A percentile compares a stretch with the other conserved stretches of the same genome.
Evolutionary conservation across 2,113 vertebrate species (phyloP).

Genomic region (Ascaphus truei): DNA sequence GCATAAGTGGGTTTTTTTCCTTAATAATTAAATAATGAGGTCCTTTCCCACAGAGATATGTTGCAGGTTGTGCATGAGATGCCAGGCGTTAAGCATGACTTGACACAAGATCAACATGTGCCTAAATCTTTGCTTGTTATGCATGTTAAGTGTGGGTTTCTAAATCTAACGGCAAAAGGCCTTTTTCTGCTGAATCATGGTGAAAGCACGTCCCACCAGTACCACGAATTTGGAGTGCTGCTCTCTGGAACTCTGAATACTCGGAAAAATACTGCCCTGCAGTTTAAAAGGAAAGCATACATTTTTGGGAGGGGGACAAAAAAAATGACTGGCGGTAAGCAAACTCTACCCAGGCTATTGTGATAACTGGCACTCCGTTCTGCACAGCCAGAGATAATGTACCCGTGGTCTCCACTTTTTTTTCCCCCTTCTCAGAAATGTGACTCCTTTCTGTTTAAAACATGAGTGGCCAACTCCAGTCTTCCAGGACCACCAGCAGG

Average conservation of each 20-base stretch:
- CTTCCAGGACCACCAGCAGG: not conserved
- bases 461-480: not conserved
- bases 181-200: slow-evolving; percentile 14
- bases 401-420: too few species aligned
- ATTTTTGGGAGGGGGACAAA: not conserved
- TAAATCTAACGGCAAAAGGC: not conserved
- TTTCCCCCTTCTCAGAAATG: too few species aligned
- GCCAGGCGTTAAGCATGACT: not conserved
- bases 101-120: not conserved
- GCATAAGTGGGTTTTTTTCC: not conserved
- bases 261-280: not conserved
- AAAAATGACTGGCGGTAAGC: too few species aligned
- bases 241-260: slow-evolving; percentile 3
- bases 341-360: too few species aligned
- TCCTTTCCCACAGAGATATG: not conserved
- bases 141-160: not conserved
- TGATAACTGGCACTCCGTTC: too few species aligned
- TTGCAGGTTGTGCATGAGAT: not conserved
- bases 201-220: not conserved
- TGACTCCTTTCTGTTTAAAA: not conserved
- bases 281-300: not conserved
- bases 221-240: not conserved
- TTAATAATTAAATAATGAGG: not conserved
- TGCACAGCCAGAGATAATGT: too few species aligned
- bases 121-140: not conserved